Evolutionary conservation across 2,797 vertebrate genomes (phyloP).

Genomic region (Darevskia nairensis): DNA sequence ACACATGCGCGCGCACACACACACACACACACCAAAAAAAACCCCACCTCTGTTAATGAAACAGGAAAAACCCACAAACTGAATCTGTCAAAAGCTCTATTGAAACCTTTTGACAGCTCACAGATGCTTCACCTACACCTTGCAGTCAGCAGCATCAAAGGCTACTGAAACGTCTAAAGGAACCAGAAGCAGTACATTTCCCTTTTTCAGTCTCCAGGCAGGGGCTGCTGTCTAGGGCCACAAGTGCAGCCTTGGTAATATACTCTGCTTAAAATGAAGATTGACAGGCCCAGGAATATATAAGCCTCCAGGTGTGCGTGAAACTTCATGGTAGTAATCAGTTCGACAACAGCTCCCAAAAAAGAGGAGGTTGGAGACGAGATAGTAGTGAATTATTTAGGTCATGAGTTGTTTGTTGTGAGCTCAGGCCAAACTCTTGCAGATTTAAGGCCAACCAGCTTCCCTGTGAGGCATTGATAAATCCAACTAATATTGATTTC

Average conservation of each 20-base stretch:
- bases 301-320: not conserved
- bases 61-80: not conserved
- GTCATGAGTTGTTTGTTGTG: constrained; percentile 9
- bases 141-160: not conserved
- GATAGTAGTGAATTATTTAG: constrained; percentile 22
- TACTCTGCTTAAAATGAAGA: not conserved
- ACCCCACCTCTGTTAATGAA: not conserved
- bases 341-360: constrained; percentile 2
- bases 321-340: constrained; percentile 5
- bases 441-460: not conserved
- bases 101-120: not conserved
- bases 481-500: constrained; percentile 2
- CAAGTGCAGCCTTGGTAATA: not conserved
- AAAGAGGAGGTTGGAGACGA: not conserved
- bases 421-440: not conserved
- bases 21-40: not conserved
- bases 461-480: not conserved
- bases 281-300: constrained; percentile 2
- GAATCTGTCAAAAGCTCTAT: not conserved
- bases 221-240: not conserved
- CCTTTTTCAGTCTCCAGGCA: not conserved
- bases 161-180: not conserved
- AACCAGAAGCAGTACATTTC: not conserved
- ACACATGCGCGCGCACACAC: no score
- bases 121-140: not conserved